Evolutionary conservation across 2,888 invertebrate species (phyloP).

Genomic region (Drosophila algonquin): DNA sequence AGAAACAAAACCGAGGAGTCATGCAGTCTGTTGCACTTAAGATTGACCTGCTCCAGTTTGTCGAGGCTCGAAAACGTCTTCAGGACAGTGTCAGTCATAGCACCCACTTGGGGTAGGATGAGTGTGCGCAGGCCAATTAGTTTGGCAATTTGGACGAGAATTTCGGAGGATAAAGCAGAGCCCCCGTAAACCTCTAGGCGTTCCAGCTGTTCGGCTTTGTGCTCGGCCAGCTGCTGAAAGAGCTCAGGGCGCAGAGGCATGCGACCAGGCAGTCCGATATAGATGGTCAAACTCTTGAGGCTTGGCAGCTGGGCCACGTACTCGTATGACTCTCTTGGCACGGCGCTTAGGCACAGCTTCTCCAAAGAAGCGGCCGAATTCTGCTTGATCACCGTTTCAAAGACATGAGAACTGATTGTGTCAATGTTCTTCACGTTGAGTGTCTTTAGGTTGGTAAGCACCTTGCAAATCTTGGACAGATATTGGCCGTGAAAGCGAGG

Average conservation of each 20-base stretch:
- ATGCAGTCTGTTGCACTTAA: conserved; percentile 10
- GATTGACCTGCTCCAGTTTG: conserved; percentile 44
- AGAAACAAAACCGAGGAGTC: conserved; percentile 36
- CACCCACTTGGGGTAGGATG: not conserved
- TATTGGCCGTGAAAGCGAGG: not conserved
- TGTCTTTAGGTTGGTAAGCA: conserved; percentile 32
- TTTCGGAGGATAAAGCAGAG: not conserved
- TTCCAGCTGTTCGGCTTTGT: conserved; percentile 39
- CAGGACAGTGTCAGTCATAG: conserved; percentile 8
- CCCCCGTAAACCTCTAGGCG: conserved; percentile 28
- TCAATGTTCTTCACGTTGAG: conserved; percentile 13
- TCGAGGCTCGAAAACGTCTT: conserved; percentile 14
- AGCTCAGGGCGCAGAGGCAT: conserved; percentile 20
- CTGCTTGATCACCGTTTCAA: not conserved
- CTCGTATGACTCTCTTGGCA: conserved; percentile 18
- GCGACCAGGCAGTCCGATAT: not conserved
- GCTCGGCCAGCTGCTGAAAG: conserved; percentile 16
- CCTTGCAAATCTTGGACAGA: not conserved
- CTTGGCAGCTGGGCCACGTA: conserved; percentile 51
- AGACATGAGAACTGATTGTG: not conserved
- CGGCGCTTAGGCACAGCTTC: conserved; percentile 21
- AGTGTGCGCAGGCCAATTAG: conserved; percentile 34
- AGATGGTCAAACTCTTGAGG: conserved; percentile 42
- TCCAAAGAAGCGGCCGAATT: conserved; percentile 35
- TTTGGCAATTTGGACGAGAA: conserved; percentile 28